These are phyloP conservation scores for Pachyrhynchus sulphureomaculatus DNA, from an alignment of 1,140 invertebrate species.

Conservation along the genomic window DNA sequence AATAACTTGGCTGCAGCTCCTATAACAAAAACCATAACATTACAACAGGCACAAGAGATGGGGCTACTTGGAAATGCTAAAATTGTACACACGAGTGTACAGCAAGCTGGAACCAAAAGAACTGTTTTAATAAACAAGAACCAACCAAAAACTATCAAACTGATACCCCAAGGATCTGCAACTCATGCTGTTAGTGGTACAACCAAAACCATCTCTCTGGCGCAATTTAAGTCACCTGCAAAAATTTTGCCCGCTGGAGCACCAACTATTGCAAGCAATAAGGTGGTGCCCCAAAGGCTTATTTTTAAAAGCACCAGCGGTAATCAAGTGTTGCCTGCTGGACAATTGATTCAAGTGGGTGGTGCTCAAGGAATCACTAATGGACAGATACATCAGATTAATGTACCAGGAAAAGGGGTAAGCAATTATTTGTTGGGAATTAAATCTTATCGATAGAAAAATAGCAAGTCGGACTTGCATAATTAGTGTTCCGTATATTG, in stretches of 20 bases:
- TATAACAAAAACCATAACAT: constrained; percentile 67
- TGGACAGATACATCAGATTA: constrained; percentile 67
- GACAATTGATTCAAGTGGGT: constrained; percentile 65
- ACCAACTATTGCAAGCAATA: constrained; percentile 48
- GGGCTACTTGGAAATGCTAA: constrained; percentile 61
- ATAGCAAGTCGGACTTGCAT: too few relatives aligned
- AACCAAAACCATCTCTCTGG: constrained; percentile 37
- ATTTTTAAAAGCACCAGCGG: constrained; percentile 58
- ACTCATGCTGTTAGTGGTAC: constrained; percentile 11
- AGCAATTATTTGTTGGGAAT: too few relatives aligned
- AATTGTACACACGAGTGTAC: constrained; percentile 54
- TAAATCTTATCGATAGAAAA: too few relatives aligned
- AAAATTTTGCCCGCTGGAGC: constrained; percentile 69
- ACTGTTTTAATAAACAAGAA: constrained; percentile 54
- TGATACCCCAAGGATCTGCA: constrained; percentile 44
- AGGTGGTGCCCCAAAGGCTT: constrained; percentile 60
- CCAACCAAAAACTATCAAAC: constrained; percentile 42
- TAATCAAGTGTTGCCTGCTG: constrained; percentile 44
- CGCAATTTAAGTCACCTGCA: constrained; percentile 60
- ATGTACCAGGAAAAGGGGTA: constrained; percentile 66
- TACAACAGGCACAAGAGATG: constrained; percentile 69
- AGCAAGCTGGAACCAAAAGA: constrained; percentile 40
- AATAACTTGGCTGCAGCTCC: constrained; percentile 32
- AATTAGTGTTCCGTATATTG: too few relatives aligned
- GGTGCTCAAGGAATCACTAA: constrained; percentile 56